These are phyloP conservation scores for Pterocles burchelli DNA, from an alignment of 2,113 vertebrate species.

Conservation along the genomic window DNA sequence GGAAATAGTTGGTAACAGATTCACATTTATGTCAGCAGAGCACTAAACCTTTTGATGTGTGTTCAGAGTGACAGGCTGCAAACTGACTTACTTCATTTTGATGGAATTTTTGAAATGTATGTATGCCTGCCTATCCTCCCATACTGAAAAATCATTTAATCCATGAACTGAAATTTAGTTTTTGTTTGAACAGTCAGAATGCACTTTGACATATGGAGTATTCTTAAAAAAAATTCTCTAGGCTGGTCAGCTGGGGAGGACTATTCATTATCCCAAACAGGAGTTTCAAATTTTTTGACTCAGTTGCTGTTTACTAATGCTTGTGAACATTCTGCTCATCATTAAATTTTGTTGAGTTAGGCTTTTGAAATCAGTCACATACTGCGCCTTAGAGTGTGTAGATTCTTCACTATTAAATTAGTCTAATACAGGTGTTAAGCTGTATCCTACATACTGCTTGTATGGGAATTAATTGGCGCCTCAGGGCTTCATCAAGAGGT, in stretches of 20 bases:
- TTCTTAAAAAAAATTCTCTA: neutral
- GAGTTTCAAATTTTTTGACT: neutral
- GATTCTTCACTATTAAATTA: neutral
- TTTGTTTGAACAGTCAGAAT: neutral
- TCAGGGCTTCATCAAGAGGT: neutral
- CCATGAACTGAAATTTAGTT: neutral
- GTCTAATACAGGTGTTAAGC: slow-evolving; percentile 5
- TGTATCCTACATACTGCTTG: neutral
- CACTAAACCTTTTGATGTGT: neutral
- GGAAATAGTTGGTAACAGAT: slow-evolving; percentile 3
- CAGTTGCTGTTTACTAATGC: neutral
- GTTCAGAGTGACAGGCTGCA: neutral
- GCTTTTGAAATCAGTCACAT: neutral
- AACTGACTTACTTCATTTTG: neutral
- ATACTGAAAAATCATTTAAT: neutral
- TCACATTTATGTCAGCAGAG: slow-evolving; percentile 1
- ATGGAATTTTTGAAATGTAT: neutral
- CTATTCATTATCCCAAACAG: neutral
- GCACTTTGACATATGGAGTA: neutral
- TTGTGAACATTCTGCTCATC: neutral
- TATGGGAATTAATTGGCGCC: neutral
- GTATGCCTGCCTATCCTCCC: neutral
- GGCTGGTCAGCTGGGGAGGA: neutral
- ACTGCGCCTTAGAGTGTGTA: neutral
- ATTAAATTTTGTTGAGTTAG: neutral